phyloP scores from a whole-genome alignment of 2,113 vertebrate species.

The Poeciliopsis occidentalis region DNA sequence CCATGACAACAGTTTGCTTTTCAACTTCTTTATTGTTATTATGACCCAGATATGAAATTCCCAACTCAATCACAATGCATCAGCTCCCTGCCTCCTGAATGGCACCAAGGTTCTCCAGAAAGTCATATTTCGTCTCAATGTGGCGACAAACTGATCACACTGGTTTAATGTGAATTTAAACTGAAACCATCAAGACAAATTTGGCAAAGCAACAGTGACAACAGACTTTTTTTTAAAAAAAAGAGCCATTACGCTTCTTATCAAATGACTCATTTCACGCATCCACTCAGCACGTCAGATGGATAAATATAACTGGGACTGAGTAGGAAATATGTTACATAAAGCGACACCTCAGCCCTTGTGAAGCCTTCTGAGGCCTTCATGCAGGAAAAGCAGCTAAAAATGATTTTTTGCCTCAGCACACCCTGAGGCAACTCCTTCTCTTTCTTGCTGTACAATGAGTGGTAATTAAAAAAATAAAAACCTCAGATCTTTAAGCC shows the following conservation, averaged over 20 bases:
- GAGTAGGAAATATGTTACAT: constrained; percentile 3
- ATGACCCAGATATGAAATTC: not conserved
- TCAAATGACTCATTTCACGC: constrained; percentile 54
- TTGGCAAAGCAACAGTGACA: not conserved
- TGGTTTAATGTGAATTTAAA: not conserved
- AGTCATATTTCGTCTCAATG: not conserved
- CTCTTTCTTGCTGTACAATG: too few species aligned
- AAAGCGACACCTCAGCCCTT: constrained; percentile 16
- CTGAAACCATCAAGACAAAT: constrained; percentile 1
- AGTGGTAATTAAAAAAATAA: too few species aligned
- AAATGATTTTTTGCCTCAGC: too few species aligned
- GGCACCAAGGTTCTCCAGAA: too few species aligned
- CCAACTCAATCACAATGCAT: not conserved
- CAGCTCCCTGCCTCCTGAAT: not conserved
- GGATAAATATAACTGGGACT: constrained; percentile 13
- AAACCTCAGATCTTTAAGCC: too few species aligned
- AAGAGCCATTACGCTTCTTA: not conserved
- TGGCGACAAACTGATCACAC: too few species aligned
- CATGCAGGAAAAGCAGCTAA: too few species aligned
- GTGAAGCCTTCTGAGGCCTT: not conserved
- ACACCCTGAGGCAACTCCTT: too few species aligned
- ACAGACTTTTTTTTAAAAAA: not conserved
- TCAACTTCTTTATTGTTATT: too few species aligned
- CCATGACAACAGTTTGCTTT: too few species aligned
- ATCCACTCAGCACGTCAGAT: constrained; percentile 4